Base-by-base conservation (phyloP, 2,797 vertebrate genomes). In the Characodon lateralis region DNA sequence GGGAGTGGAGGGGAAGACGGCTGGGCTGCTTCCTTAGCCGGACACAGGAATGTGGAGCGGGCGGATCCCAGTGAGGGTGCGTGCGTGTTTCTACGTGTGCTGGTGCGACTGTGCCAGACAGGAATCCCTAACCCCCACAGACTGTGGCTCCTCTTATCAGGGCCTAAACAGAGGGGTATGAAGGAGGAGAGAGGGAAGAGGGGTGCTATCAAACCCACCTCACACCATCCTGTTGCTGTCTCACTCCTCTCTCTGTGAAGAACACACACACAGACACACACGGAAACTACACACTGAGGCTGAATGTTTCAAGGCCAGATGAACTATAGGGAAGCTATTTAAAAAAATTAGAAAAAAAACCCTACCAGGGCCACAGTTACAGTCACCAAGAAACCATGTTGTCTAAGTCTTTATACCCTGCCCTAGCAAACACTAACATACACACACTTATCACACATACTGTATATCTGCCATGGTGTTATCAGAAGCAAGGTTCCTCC, bases 31-130 rank as follows among this genome's bases (percentile, higher is more conserved):
- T 96, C 89, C 63, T 92, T 91, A 92, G 93, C 91, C 84, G 92
- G 90, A 88, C 93, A 90, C 81, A 94, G 95, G 95, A 96, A 97
- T 95, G 96, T 90, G 86, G 89, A 92, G 89, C 93, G 94, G 95
- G 94, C 94, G 93, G 92, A 91, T 92, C 92, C 89, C 86, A 72
- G 81, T 81, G 84, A 55, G 79, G 81, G 84, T 81, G 83, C 85
- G 78, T 80, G 84, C 80, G 79, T 84, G 81, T 81, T 76, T 87
- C 72, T 83, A 50, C 87, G 87, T 89, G 88, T 86, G 72, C 77
- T 83, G 89, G 82, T 92, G 90, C 90, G 41, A 87, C 87, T 79
- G 93, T 92, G 91, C 92, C 94, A 94, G 95, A 95, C 93, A 95
- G 92, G 88, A 95, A 96, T 94, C 93, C 93, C 89, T 94, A 94